Evolutionary conservation across 2,797 vertebrate species (phyloP).

Genomic region (Allobates femoralis): DNA sequence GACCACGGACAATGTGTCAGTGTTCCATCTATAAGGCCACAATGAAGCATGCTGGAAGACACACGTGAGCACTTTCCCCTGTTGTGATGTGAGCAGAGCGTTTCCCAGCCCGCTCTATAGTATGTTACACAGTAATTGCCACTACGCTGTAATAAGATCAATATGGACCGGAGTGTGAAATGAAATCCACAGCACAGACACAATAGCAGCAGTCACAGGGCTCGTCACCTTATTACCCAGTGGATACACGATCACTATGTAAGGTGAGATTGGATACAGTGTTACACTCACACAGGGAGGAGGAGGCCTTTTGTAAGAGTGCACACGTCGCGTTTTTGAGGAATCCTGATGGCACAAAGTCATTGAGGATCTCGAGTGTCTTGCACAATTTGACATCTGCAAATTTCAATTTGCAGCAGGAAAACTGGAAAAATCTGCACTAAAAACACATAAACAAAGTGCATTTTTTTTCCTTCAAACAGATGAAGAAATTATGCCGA

Average conservation of each 20-base stretch:
- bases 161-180: constrained; percentile 5
- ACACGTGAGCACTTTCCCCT: not conserved
- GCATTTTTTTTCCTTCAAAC: too few species aligned
- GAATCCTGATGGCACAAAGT: too few species aligned
- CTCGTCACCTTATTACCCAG: constrained; percentile 1
- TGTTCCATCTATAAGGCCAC: not conserved
- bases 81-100: not conserved
- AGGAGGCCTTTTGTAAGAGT: too few species aligned
- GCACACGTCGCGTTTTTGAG: too few species aligned
- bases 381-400: too few species aligned
- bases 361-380: too few species aligned
- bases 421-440: too few species aligned
- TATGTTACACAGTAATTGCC: constrained; percentile 15
- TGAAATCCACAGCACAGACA: constrained; percentile 6
- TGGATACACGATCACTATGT: not conserved
- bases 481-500: too few species aligned
- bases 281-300: not conserved
- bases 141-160: constrained; percentile 23
- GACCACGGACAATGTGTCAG: not conserved
- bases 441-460: too few species aligned
- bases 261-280: not conserved
- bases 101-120: not conserved
- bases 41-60: not conserved
- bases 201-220: constrained; percentile 10
- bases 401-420: too few species aligned